Percentiles rank a stretch among this genome's conserved stretches.
Evolutionary conservation across 2,797 vertebrate genomes (phyloP).

Genomic region (Pipistrellus pipistrellus): DNA sequence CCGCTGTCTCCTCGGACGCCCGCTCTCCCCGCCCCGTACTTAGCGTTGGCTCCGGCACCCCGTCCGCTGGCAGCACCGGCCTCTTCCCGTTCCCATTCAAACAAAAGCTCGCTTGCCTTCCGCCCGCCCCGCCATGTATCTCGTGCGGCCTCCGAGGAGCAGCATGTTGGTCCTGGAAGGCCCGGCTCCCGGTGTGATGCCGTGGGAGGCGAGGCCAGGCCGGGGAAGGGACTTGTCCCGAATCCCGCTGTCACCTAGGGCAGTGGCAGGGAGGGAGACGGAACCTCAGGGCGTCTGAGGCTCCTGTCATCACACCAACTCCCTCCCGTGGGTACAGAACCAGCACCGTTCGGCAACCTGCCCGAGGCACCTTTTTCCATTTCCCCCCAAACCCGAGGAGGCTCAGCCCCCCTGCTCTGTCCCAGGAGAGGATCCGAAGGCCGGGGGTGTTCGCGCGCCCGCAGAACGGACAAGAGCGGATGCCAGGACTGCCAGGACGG

Average conservation of each 20-base stretch:
- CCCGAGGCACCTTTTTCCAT: not conserved
- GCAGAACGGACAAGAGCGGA: slow-evolving; percentile 12
- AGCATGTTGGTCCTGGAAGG: not conserved
- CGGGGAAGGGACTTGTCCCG: not conserved
- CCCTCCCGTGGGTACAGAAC: not conserved
- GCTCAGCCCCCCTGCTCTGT: not conserved
- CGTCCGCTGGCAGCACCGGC: slow-evolving; percentile 42
- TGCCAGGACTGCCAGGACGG: slow-evolving; percentile 80
- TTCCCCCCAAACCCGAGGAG: not conserved
- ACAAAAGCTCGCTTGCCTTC: slow-evolving; percentile 56
- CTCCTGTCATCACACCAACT: not conserved
- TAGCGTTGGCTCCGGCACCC: slow-evolving; percentile 66
- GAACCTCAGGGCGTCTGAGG: not conserved
- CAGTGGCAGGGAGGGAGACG: not conserved
- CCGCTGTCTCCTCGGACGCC: slow-evolving; percentile 70
- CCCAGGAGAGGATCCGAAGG: slow-evolving; percentile 36
- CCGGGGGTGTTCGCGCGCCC: not conserved
- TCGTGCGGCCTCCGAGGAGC: not conserved
- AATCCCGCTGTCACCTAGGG: not conserved
- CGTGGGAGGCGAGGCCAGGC: slow-evolving; percentile 2
- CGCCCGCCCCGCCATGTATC: slow-evolving; percentile 10
- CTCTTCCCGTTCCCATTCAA: slow-evolving; percentile 72
- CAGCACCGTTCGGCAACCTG: slow-evolving; percentile 5
- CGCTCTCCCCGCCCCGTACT: slow-evolving; percentile 27
- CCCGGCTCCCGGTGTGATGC: not conserved